Base-by-base conservation (phyloP, 2,113 vertebrate genomes). In the Progne subis region DNA sequence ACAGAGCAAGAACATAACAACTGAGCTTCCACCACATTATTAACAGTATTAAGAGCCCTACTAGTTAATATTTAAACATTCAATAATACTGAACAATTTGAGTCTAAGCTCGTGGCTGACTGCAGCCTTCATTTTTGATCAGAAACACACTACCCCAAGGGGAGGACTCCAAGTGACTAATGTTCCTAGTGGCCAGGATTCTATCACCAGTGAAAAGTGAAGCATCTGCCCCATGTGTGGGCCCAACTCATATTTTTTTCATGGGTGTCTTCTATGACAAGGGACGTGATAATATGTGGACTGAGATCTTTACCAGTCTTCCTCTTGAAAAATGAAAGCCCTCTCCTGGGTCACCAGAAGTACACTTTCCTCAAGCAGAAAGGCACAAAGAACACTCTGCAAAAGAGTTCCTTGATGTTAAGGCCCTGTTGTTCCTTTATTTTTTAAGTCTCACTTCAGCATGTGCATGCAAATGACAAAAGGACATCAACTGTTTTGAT, bases 121-220 rank as follows among this genome's bases (percentile, higher is more conserved):
- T 68, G 41, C 37, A 88, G 68, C 72, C 69, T 86, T 95, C 61
- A 32, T 37, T 87, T 95, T 60, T 92, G 19, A 86, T 88, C 76
- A 94, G 92, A 93, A 93, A 88, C 88, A 94, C 52, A 11, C 47
- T 8, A 24, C 1, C 5, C 67, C 72, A 78, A 34, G 86, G 82
- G 88, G 86, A 78, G 56, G n/a, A 39, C 71, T 94, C 86, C 80
- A 67, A 92, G 79, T 90, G 80, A 93, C 86, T 94, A 60, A 93
- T 19, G 56, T 4, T 86, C 8, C 0, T 16, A 21, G 75, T 23
- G 60, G 86, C 86, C 86, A 96, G 88, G 82, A 78, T 75, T 95
- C 90, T 59, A 57, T 81, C 56, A 75, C 65, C 44, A 92, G 34
- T n/a, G 72, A 83, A 68, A 86, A 96, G 86, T 18, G 46, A 78